phyloP scores from a whole-genome alignment of 2,113 vertebrate genomes.

The Melanerpes formicivorus region DNA sequence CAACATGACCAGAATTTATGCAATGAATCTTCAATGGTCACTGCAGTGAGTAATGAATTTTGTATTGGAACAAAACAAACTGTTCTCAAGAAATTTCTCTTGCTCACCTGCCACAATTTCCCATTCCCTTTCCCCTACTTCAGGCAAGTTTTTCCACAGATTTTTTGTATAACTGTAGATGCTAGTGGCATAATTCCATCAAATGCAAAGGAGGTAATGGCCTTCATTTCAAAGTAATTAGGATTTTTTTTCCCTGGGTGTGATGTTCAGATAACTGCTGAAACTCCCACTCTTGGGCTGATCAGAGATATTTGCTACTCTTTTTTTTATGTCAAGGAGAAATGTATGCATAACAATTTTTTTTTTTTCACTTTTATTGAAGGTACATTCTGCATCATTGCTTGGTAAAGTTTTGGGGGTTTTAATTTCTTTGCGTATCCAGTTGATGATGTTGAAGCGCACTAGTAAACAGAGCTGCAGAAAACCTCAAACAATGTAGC shows the following conservation, averaged over 20 bases:
- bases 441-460: neutral
- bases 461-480: neutral
- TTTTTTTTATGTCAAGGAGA: neutral
- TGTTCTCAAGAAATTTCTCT: conserved; percentile 2
- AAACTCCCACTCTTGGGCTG: neutral
- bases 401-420: neutral
- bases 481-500: neutral
- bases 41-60: neutral
- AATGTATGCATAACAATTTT: neutral
- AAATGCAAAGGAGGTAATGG: neutral
- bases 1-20: conserved; percentile 15
- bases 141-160: neutral
- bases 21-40: conserved; percentile 15
- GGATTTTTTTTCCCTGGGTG: neutral
- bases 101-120: neutral
- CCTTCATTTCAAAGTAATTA: neutral
- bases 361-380: neutral
- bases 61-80: conserved; percentile 58
- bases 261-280: neutral
- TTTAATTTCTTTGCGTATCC: neutral
- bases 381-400: neutral
- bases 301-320: neutral
- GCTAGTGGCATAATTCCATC: neutral
- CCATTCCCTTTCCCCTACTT: neutral
- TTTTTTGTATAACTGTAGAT: neutral